Percentiles rank a stretch among this genome's conserved stretches.
Conservation (phyloP, 2,888 invertebrate genomes). For the Venusia cambrica region DNA sequence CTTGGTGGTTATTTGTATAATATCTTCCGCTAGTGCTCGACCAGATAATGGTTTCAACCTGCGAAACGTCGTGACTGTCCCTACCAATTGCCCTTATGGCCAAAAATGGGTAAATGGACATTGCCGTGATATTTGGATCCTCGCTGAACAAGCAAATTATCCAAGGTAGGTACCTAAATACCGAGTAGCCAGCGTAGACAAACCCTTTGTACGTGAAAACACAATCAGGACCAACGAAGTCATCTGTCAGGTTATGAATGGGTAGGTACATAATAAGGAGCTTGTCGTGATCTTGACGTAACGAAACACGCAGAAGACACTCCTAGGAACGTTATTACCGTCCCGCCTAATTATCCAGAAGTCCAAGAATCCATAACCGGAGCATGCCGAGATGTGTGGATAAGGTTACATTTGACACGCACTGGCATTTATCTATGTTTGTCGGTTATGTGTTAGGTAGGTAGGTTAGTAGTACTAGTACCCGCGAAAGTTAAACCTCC, state of each 20-base stretch:
- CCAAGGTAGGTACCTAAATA: conserved; percentile 8
- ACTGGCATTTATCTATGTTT: no score
- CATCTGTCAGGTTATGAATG: conserved; percentile 15
- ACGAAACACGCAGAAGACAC: conserved; percentile 6
- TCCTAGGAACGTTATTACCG: conserved; percentile 7
- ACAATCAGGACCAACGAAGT: conserved; percentile 16
- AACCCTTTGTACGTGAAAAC: no score
- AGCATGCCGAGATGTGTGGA: conserved; percentile 21
- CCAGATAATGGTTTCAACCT: conserved; percentile 11
- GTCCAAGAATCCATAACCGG: conserved; percentile 15
- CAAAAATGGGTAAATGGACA: conserved; percentile 15
- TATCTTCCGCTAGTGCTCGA: conserved; percentile 9
- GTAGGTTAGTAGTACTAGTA: no score
- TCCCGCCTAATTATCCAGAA: conserved; percentile 16
- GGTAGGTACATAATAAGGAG: conserved; percentile 16
- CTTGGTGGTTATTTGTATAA: conserved; percentile 8
- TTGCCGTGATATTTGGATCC: conserved; percentile 12
- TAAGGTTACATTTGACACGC: no score
- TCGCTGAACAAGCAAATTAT: conserved; percentile 2
- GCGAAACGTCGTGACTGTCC: conserved; percentile 3
- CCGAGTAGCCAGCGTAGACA: no score
- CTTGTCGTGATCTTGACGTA: conserved; percentile 16
- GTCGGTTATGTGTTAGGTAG: no score
- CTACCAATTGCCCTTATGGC: conserved; percentile 10
- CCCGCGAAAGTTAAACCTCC: no score